Conservation (phyloP, 2,888 invertebrate genomes). For the Mimumesa dahlbomi region DNA sequence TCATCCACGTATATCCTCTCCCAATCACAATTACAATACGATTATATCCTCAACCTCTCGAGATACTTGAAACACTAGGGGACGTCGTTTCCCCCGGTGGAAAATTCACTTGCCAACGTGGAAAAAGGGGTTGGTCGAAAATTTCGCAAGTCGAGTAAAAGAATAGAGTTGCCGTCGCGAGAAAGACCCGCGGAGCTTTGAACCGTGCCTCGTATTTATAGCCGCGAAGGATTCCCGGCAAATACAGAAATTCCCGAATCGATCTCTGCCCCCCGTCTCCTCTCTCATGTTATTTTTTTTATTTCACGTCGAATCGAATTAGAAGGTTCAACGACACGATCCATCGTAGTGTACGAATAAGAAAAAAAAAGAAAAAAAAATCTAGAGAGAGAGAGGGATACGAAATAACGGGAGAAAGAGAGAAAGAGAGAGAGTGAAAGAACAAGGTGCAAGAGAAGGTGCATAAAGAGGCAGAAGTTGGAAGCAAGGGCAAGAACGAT, state of each 20-base stretch:
- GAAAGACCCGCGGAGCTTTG: constrained; percentile 3
- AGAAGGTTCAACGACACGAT: constrained; percentile 54
- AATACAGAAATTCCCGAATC: constrained; percentile 37
- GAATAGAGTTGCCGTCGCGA: not conserved
- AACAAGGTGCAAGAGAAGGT: not conserved
- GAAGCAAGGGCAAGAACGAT: constrained; percentile 57
- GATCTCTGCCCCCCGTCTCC: constrained; percentile 22
- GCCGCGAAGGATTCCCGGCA: constrained; percentile 30
- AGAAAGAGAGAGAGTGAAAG: not conserved
- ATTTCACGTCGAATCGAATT: constrained; percentile 45
- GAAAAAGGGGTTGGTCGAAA: too few species aligned
- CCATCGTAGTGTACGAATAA: constrained; percentile 19
- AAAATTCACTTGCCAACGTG: too few species aligned
- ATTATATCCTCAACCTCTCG: too few species aligned
- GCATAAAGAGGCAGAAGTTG: constrained; percentile 15
- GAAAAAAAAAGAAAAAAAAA: constrained; percentile 2
- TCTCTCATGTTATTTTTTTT: too few species aligned
- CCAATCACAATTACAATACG: too few species aligned
- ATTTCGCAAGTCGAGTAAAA: too few species aligned
- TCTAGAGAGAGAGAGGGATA: not conserved
- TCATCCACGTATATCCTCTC: not conserved
- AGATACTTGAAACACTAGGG: too few species aligned
- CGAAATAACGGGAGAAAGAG: not conserved
- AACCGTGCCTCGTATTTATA: constrained; percentile 38
- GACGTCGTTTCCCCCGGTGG: too few species aligned